These are phyloP conservation scores for Lagopus muta DNA, from an alignment of 2,113 vertebrate genomes.

Conservation along the genomic window DNA sequence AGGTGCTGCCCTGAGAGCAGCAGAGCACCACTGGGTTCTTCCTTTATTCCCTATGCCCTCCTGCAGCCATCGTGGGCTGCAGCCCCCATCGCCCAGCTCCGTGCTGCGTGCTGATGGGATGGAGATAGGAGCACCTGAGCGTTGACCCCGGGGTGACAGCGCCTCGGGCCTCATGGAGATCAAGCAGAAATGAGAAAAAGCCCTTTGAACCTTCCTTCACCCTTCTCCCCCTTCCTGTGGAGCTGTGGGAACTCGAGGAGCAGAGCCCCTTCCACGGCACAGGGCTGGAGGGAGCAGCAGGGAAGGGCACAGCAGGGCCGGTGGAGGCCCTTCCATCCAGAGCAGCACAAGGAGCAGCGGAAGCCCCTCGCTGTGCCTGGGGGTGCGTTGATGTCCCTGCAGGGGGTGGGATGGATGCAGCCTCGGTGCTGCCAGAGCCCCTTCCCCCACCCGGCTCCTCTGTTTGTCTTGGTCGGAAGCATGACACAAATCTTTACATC, in stretches of 20 bases:
- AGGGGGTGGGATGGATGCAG: not conserved
- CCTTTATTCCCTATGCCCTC: too few species aligned
- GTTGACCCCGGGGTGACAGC: conserved; percentile 68
- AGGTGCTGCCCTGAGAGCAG: not conserved
- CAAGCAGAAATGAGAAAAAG: conserved; percentile 56
- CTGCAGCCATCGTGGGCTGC: too few species aligned
- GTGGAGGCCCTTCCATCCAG: not conserved
- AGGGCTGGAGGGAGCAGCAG: not conserved
- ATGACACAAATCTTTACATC: conserved; percentile 57
- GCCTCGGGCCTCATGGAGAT: conserved; percentile 58
- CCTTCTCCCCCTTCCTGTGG: not conserved
- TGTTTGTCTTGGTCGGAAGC: conserved; percentile 54
- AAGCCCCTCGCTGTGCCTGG: not conserved
- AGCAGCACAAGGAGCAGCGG: not conserved
- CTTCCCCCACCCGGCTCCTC: not conserved
- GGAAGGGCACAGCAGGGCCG: not conserved
- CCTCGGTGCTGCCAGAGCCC: not conserved
- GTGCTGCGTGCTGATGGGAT: conserved; percentile 26
- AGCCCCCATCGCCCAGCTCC: not conserved
- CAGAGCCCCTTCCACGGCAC: not conserved
- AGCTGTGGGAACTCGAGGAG: conserved; percentile 18
- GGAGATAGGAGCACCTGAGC: conserved; percentile 72
- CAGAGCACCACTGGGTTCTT: not conserved
- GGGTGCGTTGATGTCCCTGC: too few species aligned
- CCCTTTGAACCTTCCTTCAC: conserved; percentile 62